These are phyloP conservation scores for Anhinga rufa DNA, from an alignment of 2,113 vertebrate genomes.

Conservation along the genomic window DNA sequence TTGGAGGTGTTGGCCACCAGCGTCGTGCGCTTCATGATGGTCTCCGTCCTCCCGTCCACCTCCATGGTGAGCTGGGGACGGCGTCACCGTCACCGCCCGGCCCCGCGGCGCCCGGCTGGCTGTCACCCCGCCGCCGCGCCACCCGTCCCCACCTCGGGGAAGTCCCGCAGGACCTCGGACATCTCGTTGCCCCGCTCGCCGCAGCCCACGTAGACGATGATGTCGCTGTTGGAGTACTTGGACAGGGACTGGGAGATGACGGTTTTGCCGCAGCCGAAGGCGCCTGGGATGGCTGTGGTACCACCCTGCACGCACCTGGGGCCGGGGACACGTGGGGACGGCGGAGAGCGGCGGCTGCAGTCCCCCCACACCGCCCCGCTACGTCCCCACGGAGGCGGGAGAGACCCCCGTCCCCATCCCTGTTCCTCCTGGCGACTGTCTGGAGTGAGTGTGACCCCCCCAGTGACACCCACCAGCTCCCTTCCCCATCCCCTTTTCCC, in stretches of 20 bases:
- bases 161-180: conserved; percentile 65
- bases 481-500: too few relatives aligned
- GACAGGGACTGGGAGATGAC: conserved; percentile 66
- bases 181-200: conserved; percentile 66
- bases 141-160: conserved; percentile 37
- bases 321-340: not conserved
- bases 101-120: not conserved
- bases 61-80: conserved; percentile 54
- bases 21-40: conserved; percentile 64
- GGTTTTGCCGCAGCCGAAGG: conserved; percentile 65
- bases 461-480: not conserved
- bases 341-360: not conserved
- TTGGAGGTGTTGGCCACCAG: conserved; percentile 67
- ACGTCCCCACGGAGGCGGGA: accelerated
- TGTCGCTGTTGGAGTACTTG: conserved; percentile 67
- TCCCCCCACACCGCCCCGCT: not conserved
- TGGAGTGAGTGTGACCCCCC: not conserved
- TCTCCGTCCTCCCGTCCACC: conserved; percentile 50
- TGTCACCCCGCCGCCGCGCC: accelerated
- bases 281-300: conserved; percentile 63
- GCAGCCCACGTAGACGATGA: conserved; percentile 68
- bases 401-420: too few relatives aligned
- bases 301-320: conserved; percentile 60
- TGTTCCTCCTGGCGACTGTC: too few relatives aligned
- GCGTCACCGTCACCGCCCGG: not conserved